Base-by-base conservation (phyloP, 2,888 invertebrate genomes). In the Dryadula phaetusa region DNA sequence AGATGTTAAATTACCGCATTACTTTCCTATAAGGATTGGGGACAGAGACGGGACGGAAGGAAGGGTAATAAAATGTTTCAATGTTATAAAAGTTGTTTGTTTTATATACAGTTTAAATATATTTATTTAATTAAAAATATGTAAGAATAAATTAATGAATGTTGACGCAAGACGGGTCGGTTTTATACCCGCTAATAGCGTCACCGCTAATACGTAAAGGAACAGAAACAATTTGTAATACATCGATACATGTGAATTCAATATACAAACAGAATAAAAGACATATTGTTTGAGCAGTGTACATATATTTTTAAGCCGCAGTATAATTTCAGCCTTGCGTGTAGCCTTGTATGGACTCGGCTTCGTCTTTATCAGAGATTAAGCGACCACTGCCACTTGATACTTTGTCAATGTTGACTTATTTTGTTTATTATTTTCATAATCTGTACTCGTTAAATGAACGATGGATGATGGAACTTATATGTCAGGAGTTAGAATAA, bases 281-380 rank as follows among this genome's bases (percentile, higher is more conserved):
- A 70, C 70, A 68, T 64, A 66, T 64, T 67, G 69, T 72, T 71
- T 67, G 67, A 62, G 64, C 66, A 56, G 62, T 52, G 28, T 52
- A 28, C 28, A 52, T 60, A 67, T 64, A 60, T 72, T 75, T 73
- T 76, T 71, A 70, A 72, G 69, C 47, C 70, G 70, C 68, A 77
- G 74, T 79, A 79, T 78, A 75, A 77, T 73, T 78, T 75, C 79
- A 84, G 79, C 90, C 89, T 90, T 85, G 86, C 76, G 75, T 76
- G 74, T 78, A 81, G 78, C 88, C 88, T 90, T 88, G 87, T 86
- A 87, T 79, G 89, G 89, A 86, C 82, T 89, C 89, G 77, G 80
- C 79, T 83, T 83, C 82, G 83, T 86, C 82, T 84, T 84, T 82
- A 84, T 81, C 83, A 79, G 69, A 77, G 61, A 32, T 74, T 71